Base-by-base conservation (phyloP, 2,888 invertebrate genomes). In the Archaeoteleia sp. region DNA sequence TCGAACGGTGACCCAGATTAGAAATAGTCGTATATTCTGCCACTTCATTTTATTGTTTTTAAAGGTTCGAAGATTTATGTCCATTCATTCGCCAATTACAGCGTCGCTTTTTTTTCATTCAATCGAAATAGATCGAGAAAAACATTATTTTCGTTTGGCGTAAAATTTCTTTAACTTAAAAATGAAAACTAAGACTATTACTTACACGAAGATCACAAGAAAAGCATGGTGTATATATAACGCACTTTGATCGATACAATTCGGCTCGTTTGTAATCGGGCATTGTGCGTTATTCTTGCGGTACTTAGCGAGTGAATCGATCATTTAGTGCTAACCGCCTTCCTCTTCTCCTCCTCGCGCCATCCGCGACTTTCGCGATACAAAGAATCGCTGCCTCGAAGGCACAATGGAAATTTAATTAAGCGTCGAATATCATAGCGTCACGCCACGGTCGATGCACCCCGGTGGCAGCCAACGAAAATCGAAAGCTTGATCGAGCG, bases 321-420 rank as follows among this genome's bases (percentile, higher is more conserved):
- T 65, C 65, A 63, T 67, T 67, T 67, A 63, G 53, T 27, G 27
- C 25, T 34, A n/a, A n/a, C 39, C 17, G 34, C 58, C 48, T 49
- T 9, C 23, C 57, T 43, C 34, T 49, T 67, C 51, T 62, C 48
- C 55, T 46, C 67, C 46, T 53, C 46, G 37, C 49, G 51, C 27
- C n/a, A n/a, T 49, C 45, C 35, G n/a, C 10, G 7, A 27, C n/a
- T 46, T 57, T 65, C 68, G 66, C 71, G 69, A 65, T 60, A 51
- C 73, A 71, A 73, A 74, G 74, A 76, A 76, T 77, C 74, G 70
- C 58, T 70, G 63, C 67, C 74, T 62, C 62, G 65, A 48, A 70
- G 65, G 42, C 68, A 82, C 79, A 81, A 82, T 82, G 76, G 75
- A 67, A 70, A 72, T 70, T 77, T 77, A 81, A 82, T 82, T 78